Conservation (phyloP, 2,797 vertebrate genomes). For the Octomys mimax region DNA sequence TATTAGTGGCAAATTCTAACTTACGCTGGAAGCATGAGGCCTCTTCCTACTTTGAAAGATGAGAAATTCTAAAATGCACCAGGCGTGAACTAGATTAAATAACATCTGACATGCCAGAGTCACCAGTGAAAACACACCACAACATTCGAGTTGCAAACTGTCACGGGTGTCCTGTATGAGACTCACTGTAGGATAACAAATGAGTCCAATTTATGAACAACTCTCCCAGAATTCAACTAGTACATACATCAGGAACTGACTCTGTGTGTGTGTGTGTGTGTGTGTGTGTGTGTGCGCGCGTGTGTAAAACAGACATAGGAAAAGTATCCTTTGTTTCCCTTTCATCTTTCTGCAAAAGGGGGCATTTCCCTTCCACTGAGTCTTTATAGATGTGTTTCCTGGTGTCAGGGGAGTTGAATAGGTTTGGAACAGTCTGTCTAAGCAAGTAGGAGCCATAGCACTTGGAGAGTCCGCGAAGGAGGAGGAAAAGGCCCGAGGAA, state of each 20-base stretch:
- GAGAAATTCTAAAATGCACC: neutral
- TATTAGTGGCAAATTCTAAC: slow-evolving; percentile 53
- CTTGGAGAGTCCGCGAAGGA: neutral
- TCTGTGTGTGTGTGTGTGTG: neutral
- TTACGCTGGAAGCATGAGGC: slow-evolving; percentile 35
- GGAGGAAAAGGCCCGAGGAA: neutral
- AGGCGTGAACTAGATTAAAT: neutral
- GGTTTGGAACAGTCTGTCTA: neutral
- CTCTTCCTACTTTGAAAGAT: slow-evolving; percentile 1
- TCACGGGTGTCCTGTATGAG: neutral
- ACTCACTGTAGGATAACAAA: neutral
- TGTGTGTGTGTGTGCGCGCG: neutral
- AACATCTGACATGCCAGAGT: neutral
- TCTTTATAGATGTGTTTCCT: slow-evolving; percentile 23
- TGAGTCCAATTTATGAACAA: neutral
- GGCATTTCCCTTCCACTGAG: slow-evolving; percentile 41
- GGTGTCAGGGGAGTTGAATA: slow-evolving; percentile 11
- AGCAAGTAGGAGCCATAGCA: neutral
- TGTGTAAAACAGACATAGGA: neutral
- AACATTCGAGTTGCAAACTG: neutral
- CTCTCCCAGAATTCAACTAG: neutral
- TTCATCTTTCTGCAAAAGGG: neutral
- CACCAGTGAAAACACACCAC: neutral
- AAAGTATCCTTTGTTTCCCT: neutral
- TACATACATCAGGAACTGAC: neutral